Percentiles rank a stretch among this genome's conserved stretches.
Conservation (phyloP, 2,888 invertebrate species). For the Callimorpha dominula region DNA sequence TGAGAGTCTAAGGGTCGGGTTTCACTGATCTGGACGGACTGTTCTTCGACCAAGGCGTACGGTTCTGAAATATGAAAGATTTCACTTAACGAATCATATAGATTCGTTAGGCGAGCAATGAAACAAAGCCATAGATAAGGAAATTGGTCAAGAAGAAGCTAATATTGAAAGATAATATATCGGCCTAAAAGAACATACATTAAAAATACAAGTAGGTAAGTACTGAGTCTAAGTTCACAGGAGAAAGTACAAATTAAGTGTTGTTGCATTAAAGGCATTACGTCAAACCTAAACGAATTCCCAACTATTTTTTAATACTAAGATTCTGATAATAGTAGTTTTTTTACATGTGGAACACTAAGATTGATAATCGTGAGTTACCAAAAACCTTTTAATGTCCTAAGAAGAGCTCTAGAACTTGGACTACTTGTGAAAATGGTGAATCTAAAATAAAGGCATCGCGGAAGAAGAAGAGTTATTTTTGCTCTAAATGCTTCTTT, state of each 20-base stretch:
- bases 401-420: too few relatives aligned
- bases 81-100: conserved; percentile 68
- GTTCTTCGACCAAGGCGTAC: conserved; percentile 56
- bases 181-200: not conserved
- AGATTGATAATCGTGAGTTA: too few relatives aligned
- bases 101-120: conserved; percentile 59
- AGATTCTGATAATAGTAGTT: too few relatives aligned
- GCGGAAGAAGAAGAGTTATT: too few relatives aligned
- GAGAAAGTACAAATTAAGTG: not conserved
- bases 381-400: too few relatives aligned
- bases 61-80: conserved; percentile 73
- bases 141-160: not conserved
- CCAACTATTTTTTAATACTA: not conserved
- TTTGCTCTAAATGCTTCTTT: not conserved
- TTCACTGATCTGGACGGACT: conserved; percentile 53
- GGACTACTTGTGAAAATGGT: too few relatives aligned
- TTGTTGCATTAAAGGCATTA: not conserved
- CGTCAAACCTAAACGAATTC: not conserved
- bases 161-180: not conserved
- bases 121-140: conserved; percentile 42
- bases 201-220: not conserved
- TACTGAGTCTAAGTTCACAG: not conserved
- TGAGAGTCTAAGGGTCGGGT: conserved; percentile 53
- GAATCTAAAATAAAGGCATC: not conserved
- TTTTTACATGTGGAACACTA: not conserved